Conservation (phyloP, 2,888 invertebrate species). For the Heliconius hortense region DNA sequence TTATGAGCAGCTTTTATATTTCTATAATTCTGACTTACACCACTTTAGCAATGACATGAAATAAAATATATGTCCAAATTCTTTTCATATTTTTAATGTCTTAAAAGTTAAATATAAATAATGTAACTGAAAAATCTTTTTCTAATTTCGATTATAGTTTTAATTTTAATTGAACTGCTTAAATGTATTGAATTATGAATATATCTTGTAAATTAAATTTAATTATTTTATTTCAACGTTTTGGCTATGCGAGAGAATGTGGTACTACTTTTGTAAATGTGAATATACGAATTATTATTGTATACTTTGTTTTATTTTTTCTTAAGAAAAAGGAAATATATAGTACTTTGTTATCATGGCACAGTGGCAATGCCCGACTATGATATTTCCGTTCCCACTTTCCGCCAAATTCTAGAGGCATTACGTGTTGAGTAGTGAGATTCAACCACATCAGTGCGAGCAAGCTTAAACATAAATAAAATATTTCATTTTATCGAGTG, state of each 20-base stretch:
- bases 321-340: too few relatives aligned
- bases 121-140: not conserved
- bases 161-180: not conserved
- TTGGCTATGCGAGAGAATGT: slow-evolving; percentile 47
- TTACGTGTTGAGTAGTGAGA: too few relatives aligned
- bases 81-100: slow-evolving; percentile 23
- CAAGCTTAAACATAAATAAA: too few relatives aligned
- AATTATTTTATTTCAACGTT: slow-evolving; percentile 39
- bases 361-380: too few relatives aligned
- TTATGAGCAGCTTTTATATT: too few relatives aligned
- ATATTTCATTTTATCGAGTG: too few relatives aligned
- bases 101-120: too few relatives aligned
- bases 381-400: too few relatives aligned
- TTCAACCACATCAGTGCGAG: too few relatives aligned
- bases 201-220: not conserved
- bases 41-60: not conserved
- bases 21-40: not conserved
- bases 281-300: slow-evolving; percentile 44
- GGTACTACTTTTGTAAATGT: slow-evolving; percentile 26
- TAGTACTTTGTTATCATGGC: too few relatives aligned
- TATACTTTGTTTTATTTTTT: slow-evolving; percentile 38
- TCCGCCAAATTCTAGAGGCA: too few relatives aligned
- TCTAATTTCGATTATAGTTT: not conserved
- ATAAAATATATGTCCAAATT: not conserved
- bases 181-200: not conserved